Percentiles rank a stretch among this genome's conserved stretches.
Evolutionary conservation across 2,113 vertebrate genomes (phyloP).

Genomic region (Lophius piscatorius): DNA sequence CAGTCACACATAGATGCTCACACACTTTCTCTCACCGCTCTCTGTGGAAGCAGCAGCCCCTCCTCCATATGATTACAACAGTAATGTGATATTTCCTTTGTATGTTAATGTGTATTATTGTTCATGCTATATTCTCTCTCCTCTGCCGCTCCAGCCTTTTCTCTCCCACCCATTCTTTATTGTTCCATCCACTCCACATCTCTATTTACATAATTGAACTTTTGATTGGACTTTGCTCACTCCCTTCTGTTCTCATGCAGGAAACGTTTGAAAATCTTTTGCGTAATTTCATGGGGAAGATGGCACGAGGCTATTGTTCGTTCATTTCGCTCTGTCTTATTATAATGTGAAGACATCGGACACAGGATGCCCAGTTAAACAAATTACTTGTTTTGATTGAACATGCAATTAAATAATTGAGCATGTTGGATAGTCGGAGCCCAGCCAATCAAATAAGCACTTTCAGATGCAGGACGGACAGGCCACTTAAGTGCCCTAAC

Average conservation of each 20-base stretch:
- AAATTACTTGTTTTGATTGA: slow-evolving; percentile 74
- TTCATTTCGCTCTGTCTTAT: slow-evolving; percentile 14
- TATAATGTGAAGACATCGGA: slow-evolving; percentile 48
- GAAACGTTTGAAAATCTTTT: slow-evolving; percentile 59
- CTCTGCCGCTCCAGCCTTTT: slow-evolving; percentile 64
- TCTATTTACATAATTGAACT: slow-evolving; percentile 83
- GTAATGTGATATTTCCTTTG: slow-evolving; percentile 77
- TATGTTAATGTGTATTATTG: slow-evolving; percentile 81
- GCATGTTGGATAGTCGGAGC: slow-evolving; percentile 35
- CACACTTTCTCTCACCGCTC: slow-evolving; percentile 37
- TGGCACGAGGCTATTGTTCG: slow-evolving; percentile 49
- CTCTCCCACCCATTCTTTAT: slow-evolving; percentile 49
- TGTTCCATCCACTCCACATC: slow-evolving; percentile 77
- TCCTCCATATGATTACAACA: slow-evolving; percentile 57
- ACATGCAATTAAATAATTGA: slow-evolving; percentile 71
- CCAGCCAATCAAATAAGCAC: slow-evolving; percentile 44
- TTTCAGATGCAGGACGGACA: slow-evolving; percentile 24
- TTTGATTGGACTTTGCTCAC: slow-evolving; percentile 78
- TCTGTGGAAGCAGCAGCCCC: slow-evolving; percentile 41
- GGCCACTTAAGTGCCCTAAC: slow-evolving; percentile 41
- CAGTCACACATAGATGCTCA: slow-evolving; percentile 44
- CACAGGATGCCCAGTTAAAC: slow-evolving; percentile 57
- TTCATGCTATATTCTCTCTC: slow-evolving; percentile 71
- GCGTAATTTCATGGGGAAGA: slow-evolving; percentile 76
- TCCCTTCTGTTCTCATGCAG: slow-evolving; percentile 53